Evolutionary conservation across 2,797 vertebrate genomes (phyloP).

Genomic region (Microctenopoma steveboyesi): DNA sequence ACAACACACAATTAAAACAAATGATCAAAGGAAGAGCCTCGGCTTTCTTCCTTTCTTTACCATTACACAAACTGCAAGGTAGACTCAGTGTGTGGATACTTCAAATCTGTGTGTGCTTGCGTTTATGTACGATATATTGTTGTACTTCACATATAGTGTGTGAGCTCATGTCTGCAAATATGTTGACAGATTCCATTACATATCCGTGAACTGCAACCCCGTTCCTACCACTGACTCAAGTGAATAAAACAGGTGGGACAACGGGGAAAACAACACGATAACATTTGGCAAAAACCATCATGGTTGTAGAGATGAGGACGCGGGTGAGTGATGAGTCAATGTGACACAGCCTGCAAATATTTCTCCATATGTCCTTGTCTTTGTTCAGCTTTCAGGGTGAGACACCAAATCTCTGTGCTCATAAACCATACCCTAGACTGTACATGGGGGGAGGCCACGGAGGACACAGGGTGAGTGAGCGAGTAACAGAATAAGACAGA

Average conservation of each 20-base stretch:
- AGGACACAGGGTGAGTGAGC: slow-evolving; percentile 23
- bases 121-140: not conserved
- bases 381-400: slow-evolving; percentile 63
- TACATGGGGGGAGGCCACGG: slow-evolving; percentile 24
- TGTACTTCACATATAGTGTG: slow-evolving; percentile 27
- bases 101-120: slow-evolving; percentile 38
- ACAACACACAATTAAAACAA: slow-evolving; percentile 90
- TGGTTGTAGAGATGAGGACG: slow-evolving; percentile 46
- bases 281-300: slow-evolving; percentile 68
- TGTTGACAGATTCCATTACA: slow-evolving; percentile 46
- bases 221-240: slow-evolving; percentile 57
- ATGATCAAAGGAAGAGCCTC: slow-evolving; percentile 79
- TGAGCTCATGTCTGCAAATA: slow-evolving; percentile 48
- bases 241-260: slow-evolving; percentile 50
- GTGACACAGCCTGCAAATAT: slow-evolving; percentile 60
- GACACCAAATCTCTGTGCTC: slow-evolving; percentile 51
- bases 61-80: slow-evolving; percentile 43
- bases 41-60: slow-evolving; percentile 60
- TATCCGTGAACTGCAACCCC: slow-evolving; percentile 50
- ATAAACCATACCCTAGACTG: slow-evolving; percentile 57
- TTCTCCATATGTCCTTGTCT: slow-evolving; percentile 69
- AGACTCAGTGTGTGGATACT: slow-evolving; percentile 54
- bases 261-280: slow-evolving; percentile 19
- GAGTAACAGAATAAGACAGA: slow-evolving; percentile 43
- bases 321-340: slow-evolving; percentile 63